Evolutionary conservation across 2,888 invertebrate genomes (phyloP).

Genomic region (Ormyrus labotus): DNA sequence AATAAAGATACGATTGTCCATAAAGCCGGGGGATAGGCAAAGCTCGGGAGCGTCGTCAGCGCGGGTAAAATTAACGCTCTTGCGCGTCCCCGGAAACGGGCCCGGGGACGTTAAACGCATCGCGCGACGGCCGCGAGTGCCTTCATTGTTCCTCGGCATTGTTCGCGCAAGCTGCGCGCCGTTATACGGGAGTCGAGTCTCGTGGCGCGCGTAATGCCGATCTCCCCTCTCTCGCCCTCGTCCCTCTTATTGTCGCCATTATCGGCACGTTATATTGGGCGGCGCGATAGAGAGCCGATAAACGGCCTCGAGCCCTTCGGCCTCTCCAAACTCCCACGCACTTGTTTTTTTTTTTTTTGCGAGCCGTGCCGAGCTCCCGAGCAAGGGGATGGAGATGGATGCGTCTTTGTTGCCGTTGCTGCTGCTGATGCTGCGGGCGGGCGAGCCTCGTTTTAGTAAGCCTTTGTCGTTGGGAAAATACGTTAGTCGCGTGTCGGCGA

Average conservation of each 20-base stretch:
- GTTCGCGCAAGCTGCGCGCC: not conserved
- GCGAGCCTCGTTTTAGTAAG: too few relatives aligned
- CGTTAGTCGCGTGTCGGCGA: too few relatives aligned
- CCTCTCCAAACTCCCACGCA: too few relatives aligned
- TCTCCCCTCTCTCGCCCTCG: not conserved
- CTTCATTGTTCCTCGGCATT: slow-evolving; percentile 26
- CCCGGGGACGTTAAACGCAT: slow-evolving; percentile 2
- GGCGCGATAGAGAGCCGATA: slow-evolving; percentile 9
- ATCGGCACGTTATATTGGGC: slow-evolving; percentile 10
- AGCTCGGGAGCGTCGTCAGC: too few relatives aligned
- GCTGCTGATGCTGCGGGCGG: too few relatives aligned
- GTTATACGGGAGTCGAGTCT: too few relatives aligned
- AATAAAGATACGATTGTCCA: slow-evolving; percentile 7
- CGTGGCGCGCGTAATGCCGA: slow-evolving; percentile 9
- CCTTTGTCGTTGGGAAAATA: too few relatives aligned
- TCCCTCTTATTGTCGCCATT: slow-evolving; percentile 23
- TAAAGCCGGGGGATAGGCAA: not conserved
- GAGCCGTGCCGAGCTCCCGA: too few relatives aligned
- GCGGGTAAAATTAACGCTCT: slow-evolving; percentile 3
- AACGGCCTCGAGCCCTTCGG: too few relatives aligned
- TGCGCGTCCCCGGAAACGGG: not conserved
- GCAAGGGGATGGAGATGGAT: too few relatives aligned
- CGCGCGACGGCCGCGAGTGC: not conserved
- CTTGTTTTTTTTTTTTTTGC: too few relatives aligned
- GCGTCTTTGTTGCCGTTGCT: too few relatives aligned